These are phyloP conservation scores for Ophonus ardosiacus DNA, from an alignment of 2,888 invertebrate genomes.

Conservation along the genomic window DNA sequence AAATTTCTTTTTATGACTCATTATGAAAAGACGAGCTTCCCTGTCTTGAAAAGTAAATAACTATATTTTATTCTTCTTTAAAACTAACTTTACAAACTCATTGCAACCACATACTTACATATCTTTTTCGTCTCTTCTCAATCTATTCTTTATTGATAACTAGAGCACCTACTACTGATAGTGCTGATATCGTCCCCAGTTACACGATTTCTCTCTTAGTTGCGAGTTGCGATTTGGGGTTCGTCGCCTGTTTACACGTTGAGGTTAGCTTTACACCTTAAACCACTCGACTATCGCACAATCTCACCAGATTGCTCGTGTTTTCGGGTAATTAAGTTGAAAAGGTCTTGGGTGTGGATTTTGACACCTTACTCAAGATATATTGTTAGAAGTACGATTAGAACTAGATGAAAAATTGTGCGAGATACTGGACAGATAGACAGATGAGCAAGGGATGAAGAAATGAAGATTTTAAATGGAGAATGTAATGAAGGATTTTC, in stretches of 20 bases:
- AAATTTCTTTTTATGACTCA: no score
- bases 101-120: not conserved
- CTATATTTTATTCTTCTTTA: no score
- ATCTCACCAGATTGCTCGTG: conserved; percentile 45
- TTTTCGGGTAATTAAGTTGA: conserved; percentile 46
- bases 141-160: conserved; percentile 41
- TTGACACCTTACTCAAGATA: conserved; percentile 39
- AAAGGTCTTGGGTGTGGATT: conserved; percentile 46
- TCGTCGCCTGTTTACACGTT: conserved; percentile 26
- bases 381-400: conserved; percentile 10
- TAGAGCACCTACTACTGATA: conserved; percentile 39
- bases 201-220: conserved; percentile 52
- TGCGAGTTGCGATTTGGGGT: conserved; percentile 22
- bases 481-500: not conserved
- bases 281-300: conserved; percentile 9
- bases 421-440: not conserved
- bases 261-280: conserved; percentile 11
- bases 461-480: not conserved
- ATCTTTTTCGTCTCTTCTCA: not conserved
- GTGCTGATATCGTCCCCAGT: no score
- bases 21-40: no score
- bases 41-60: no score
- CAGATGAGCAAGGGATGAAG: not conserved
- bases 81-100: no score
- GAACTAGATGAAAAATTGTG: not conserved